Evolutionary conservation across 2,797 vertebrate species (phyloP).

Genomic region (Coregonus suidteri): DNA sequence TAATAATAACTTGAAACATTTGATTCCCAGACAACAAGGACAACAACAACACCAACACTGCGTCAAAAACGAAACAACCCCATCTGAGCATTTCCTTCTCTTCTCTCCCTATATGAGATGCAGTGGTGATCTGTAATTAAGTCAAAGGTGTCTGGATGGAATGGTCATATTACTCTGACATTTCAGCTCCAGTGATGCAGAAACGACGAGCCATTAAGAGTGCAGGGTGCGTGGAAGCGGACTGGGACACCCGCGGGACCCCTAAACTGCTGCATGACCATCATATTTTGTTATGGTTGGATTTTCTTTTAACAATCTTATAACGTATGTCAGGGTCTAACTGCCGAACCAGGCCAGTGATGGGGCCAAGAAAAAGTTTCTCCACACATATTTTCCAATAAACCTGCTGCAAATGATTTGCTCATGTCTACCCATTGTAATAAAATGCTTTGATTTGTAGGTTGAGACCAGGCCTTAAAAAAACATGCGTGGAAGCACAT

Average conservation of each 20-base stretch:
- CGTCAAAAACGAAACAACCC: constrained; percentile 66
- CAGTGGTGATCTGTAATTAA: constrained; percentile 83
- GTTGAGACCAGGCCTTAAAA: background rate
- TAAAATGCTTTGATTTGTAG: background rate
- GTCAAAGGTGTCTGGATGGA: constrained; percentile 76
- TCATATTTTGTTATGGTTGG: constrained; percentile 24
- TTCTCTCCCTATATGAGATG: constrained; percentile 58
- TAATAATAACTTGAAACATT: too few species aligned
- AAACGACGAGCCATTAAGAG: constrained; percentile 80
- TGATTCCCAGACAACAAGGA: background rate
- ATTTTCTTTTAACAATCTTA: background rate
- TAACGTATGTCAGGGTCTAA: background rate
- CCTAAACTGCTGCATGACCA: constrained; percentile 64
- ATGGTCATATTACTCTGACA: constrained; percentile 84
- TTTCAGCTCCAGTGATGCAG: constrained; percentile 84
- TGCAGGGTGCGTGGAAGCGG: constrained; percentile 76
- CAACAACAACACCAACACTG: constrained; percentile 8
- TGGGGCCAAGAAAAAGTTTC: background rate
- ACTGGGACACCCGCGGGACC: constrained; percentile 54
- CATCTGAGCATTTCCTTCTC: constrained; percentile 60
- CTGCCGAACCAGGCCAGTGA: background rate
- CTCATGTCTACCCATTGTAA: background rate
- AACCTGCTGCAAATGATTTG: background rate
- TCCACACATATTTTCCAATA: background rate
- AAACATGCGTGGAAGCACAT: constrained; percentile 5